A percentile compares a stretch with the other conserved stretches of the same genome.
phyloP scores from a whole-genome alignment of 2,888 invertebrate species.

The Epirrhoe alternata region DNA sequence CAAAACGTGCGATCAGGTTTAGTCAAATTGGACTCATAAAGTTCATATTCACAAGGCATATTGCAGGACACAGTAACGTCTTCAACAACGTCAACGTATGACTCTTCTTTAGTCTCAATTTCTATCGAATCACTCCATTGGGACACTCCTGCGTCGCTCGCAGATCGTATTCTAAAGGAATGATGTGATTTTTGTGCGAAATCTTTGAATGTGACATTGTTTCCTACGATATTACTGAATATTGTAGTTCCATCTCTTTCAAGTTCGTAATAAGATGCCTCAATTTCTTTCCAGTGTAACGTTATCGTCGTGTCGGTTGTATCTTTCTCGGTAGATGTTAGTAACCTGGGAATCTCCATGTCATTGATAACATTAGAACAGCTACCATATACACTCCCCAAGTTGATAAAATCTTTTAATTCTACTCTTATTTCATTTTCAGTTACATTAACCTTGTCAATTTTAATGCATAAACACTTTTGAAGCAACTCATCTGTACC shows the following conservation, averaged over 20 bases:
- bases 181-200: constrained; percentile 58
- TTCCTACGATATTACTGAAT: constrained; percentile 61
- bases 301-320: constrained; percentile 56
- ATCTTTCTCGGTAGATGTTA: constrained; percentile 45
- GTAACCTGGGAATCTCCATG: constrained; percentile 53
- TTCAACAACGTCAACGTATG: constrained; percentile 54
- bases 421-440: constrained; percentile 64
- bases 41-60: constrained; percentile 54
- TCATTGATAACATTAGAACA: constrained; percentile 41
- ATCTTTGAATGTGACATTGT: constrained; percentile 57
- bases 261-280: constrained; percentile 66
- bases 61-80: constrained; percentile 57
- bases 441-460: constrained; percentile 63
- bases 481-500: constrained; percentile 50
- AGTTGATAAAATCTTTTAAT: constrained; percentile 58
- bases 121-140: constrained; percentile 66
- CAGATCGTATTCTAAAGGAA: constrained; percentile 65
- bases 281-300: constrained; percentile 59
- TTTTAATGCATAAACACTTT: constrained; percentile 65
- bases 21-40: constrained; percentile 55
- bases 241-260: constrained; percentile 63
- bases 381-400: constrained; percentile 52
- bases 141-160: constrained; percentile 56
- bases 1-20: constrained; percentile 51
- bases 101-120: constrained; percentile 57